Evolutionary conservation across 2,113 vertebrate genomes (phyloP).

Genomic region (Picathartes gymnocephalus): DNA sequence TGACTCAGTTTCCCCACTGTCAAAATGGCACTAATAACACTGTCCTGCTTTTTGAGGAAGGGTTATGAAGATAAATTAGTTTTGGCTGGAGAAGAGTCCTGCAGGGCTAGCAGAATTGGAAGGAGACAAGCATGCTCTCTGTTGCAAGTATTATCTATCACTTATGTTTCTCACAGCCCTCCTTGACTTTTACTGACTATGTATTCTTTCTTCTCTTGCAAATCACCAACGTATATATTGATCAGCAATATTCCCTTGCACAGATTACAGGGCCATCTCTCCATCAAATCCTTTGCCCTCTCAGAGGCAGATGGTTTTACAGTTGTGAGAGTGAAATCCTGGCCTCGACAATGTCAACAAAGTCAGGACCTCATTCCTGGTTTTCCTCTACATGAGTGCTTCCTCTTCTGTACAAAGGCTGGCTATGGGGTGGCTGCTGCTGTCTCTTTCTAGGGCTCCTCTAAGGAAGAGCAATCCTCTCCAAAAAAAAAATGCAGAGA

Average conservation of each 20-base stretch:
- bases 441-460: not conserved
- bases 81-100: conserved; percentile 48
- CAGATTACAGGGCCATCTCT: not conserved
- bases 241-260: not conserved
- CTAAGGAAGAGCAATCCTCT: not conserved
- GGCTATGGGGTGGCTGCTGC: not conserved
- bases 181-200: conserved; percentile 25
- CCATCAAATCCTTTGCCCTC: not conserved
- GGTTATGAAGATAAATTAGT: conserved; percentile 55
- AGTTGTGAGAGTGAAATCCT: not conserved
- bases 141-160: conserved; percentile 50
- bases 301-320: not conserved
- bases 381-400: not conserved
- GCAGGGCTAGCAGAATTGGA: conserved; percentile 51
- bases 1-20: conserved; percentile 64
- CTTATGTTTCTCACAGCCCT: conserved; percentile 9
- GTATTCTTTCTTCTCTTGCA: conserved; percentile 19
- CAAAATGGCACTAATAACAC: conserved; percentile 46
- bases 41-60: conserved; percentile 46
- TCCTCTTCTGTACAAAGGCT: not conserved
- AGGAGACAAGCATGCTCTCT: not conserved
- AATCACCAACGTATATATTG: not conserved
- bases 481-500: not conserved
- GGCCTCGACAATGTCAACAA: not conserved
- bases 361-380: not conserved